A percentile compares a stretch with the other conserved stretches of the same genome.
Conservation (phyloP, 2,888 invertebrate genomes). For the Sympetrum striolatum region DNA sequence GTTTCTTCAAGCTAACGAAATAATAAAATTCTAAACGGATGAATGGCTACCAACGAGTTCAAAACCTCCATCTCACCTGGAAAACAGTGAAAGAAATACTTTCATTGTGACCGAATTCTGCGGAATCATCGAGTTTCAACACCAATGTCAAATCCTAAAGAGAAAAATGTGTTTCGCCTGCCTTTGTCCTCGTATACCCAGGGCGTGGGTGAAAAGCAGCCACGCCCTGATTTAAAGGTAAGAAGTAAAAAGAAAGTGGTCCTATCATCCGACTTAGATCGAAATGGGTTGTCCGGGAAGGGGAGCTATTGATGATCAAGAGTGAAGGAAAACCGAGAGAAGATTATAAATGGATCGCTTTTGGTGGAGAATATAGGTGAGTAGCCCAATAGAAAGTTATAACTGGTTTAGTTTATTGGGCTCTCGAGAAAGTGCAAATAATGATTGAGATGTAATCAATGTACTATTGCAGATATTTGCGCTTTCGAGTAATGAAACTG, state of each 20-base stretch:
- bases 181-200: neutral
- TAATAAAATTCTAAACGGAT: neutral
- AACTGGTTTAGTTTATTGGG: too few relatives aligned
- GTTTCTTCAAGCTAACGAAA: too few relatives aligned
- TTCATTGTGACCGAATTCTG: neutral
- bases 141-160: neutral
- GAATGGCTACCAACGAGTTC: neutral
- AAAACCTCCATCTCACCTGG: neutral
- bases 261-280: neutral
- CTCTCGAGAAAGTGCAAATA: too few relatives aligned
- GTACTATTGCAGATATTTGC: too few relatives aligned
- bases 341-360: too few relatives aligned
- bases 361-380: too few relatives aligned
- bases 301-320: too few relatives aligned
- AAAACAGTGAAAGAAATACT: neutral
- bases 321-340: too few relatives aligned
- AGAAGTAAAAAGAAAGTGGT: neutral
- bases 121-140: neutral
- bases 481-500: too few relatives aligned
- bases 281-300: neutral
- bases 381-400: too few relatives aligned
- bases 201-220: neutral
- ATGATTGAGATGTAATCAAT: too few relatives aligned
- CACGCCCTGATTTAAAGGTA: neutral
- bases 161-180: neutral